Base-by-base conservation (phyloP, 2,888 invertebrate species). In the Heliconius charithonia region DNA sequence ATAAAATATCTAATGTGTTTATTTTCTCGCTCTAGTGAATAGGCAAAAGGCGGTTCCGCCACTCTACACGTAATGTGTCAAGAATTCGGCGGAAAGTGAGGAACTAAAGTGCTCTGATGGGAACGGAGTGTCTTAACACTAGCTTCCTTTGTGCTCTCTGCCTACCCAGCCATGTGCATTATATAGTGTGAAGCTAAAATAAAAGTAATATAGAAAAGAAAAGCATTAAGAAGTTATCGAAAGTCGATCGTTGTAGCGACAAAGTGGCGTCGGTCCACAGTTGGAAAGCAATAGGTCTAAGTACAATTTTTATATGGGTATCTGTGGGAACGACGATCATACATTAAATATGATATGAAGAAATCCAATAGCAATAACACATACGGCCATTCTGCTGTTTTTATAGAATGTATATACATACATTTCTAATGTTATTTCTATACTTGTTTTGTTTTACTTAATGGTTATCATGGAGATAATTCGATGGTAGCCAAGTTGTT, bases 341-440 rank as follows among this genome's bases (percentile, higher is more conserved):
- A 76, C 78, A 78, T 81, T 75, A 79, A 75, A 77, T 75, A 78
- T 79, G 76, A 71, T 75, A 76, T 80, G 70, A 65, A 66, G 76
- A 74, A 78, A 76, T 74, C 80, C 78, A 70, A 78, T 70, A 78
- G 65, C 76, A 70, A 76, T 80, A 76, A 72, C 72, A 63, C 63
- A 73, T 62, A 25, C 71, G 66, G 56, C 65, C 41, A 62, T 72
- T 66, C 37, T 27, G 41, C 22, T 72, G 56, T 77, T 77, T 73
- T 77, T 77, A 77, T 66, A 13, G 32, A 65, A 51, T 65, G 37
- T 37, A 32, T 51, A 7, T 51, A 51, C 0, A 45, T 66, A 72
- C 27, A 62, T 45, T 65, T 65, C 27, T 76, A 56, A 32, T 59
- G 56, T 67, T 29, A 63, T 29, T 63, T 19, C 27, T 63, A 7